Conservation (phyloP, 1,140 invertebrate genomes). For the Cryptotermes secundus region DNA sequence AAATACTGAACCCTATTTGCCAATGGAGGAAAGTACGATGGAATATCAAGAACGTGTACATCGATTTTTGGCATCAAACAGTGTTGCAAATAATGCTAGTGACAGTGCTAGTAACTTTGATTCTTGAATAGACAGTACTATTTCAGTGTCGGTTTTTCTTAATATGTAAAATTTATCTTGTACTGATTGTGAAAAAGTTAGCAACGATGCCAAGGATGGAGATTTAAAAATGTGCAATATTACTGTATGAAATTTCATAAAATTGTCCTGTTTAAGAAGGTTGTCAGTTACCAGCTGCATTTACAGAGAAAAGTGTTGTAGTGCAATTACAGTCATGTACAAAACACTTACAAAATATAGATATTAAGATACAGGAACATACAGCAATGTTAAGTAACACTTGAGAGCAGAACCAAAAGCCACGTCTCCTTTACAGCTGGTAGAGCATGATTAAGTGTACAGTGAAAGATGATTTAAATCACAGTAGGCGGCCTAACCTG, state of each 20-base stretch:
- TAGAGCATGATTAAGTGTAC: too few relatives aligned
- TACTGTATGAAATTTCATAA: not conserved
- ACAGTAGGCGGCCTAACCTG: too few relatives aligned
- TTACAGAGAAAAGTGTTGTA: not conserved
- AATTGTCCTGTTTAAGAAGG: not conserved
- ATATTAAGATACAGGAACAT: not conserved
- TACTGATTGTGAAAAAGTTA: not conserved
- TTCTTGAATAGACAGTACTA: not conserved
- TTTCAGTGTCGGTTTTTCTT: not conserved
- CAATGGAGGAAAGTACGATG: conserved; percentile 50
- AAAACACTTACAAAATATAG: not conserved
- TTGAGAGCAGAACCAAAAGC: too few relatives aligned
- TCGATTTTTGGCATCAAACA: conserved; percentile 45
- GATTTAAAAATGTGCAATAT: not conserved
- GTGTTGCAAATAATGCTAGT: not conserved
- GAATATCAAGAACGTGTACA: conserved; percentile 54
- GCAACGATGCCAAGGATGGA: not conserved
- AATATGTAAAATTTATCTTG: not conserved
- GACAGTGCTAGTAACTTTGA: not conserved
- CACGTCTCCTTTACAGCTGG: too few relatives aligned
- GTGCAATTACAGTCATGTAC: not conserved
- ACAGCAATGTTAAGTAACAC: not conserved
- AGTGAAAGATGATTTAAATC: too few relatives aligned
- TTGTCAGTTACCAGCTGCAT: not conserved
- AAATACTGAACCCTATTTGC: conserved; percentile 38